These are phyloP conservation scores for Hozukius guyotensis DNA, from an alignment of 2,797 vertebrate species.

Conservation along the genomic window DNA sequence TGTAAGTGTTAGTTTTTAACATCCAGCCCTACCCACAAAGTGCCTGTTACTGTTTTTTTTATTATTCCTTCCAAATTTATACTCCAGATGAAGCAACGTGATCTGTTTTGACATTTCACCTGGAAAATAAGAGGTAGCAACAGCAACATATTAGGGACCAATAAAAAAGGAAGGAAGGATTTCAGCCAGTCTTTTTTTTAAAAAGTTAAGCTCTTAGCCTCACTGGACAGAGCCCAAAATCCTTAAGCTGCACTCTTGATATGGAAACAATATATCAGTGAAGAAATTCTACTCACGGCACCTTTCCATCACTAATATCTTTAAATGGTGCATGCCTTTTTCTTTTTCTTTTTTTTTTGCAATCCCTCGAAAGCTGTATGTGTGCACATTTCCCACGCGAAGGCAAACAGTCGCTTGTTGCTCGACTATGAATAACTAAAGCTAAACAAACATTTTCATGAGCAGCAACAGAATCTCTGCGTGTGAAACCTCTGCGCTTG, in stretches of 20 bases:
- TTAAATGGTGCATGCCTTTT: conserved; percentile 48
- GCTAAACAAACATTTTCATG: conserved; percentile 61
- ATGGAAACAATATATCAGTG: conserved; percentile 28
- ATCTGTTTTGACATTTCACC: conserved; percentile 19
- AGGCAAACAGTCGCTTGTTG: conserved; percentile 42
- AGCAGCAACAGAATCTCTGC: conserved; percentile 49
- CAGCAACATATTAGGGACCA: conserved; percentile 16
- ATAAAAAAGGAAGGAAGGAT: conserved; percentile 18
- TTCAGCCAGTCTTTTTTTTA: neutral
- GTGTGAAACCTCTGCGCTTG: conserved; percentile 70
- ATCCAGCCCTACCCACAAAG: neutral
- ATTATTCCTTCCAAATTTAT: neutral
- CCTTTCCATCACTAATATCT: conserved; percentile 55
- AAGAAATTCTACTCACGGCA: conserved; percentile 29
- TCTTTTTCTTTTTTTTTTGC: conserved; percentile 1
- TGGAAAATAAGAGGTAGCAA: conserved; percentile 3
- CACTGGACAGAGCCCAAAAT: conserved; percentile 7
- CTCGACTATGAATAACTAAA: conserved; percentile 46
- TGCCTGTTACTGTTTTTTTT: neutral
- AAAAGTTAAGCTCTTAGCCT: neutral
- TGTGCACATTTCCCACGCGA: conserved; percentile 69
- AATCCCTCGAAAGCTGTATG: conserved; percentile 23
- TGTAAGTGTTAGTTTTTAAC: neutral
- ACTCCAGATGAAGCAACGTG: neutral
- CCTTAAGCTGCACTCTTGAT: conserved; percentile 4